Evolutionary conservation across 2,113 vertebrate species (phyloP).

Genomic region (Catharus bicknelli): DNA sequence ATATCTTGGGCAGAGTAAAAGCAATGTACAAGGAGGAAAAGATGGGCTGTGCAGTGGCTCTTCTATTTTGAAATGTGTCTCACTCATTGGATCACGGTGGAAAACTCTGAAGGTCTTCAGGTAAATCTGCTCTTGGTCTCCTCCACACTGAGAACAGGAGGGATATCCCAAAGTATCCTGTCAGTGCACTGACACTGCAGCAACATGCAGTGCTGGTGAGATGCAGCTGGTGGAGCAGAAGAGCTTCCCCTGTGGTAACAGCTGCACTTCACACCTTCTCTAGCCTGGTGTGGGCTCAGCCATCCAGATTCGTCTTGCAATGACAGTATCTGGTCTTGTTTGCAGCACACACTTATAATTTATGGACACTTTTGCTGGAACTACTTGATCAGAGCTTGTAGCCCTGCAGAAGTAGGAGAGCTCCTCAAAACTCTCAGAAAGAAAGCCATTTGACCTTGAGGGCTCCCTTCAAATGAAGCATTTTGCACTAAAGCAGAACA

Average conservation of each 20-base stretch:
- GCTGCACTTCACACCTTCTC: background rate
- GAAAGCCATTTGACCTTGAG: background rate
- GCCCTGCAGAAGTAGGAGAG: background rate
- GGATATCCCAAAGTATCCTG: background rate
- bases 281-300: background rate
- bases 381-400: background rate
- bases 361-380: background rate
- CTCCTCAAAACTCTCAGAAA: background rate
- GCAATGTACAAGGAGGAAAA: background rate
- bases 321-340: background rate
- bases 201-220: background rate
- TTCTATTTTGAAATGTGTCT: background rate
- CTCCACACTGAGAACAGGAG: background rate
- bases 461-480: background rate
- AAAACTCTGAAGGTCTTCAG: background rate
- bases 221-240: background rate
- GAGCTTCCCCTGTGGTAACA: accelerated
- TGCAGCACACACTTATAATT: background rate
- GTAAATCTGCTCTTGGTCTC: background rate
- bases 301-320: background rate
- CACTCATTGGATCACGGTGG: background rate
- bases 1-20: background rate
- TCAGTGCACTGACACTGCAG: background rate
- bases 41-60: background rate
- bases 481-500: background rate